Evolutionary conservation across 1,140 invertebrate genomes (phyloP).

Genomic region (Sitophilus oryzae): DNA sequence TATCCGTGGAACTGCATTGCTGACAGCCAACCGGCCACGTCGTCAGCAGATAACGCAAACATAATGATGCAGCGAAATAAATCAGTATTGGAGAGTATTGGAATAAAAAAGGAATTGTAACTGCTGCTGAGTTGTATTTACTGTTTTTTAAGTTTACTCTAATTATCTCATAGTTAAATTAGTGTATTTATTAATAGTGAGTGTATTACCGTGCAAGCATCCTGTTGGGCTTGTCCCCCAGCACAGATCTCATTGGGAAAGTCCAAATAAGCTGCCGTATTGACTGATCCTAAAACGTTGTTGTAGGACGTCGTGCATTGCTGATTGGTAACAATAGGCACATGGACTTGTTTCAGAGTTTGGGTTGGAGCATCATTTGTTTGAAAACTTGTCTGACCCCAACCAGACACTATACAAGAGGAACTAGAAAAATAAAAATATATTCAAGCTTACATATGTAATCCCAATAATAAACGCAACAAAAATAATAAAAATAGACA

Average conservation of each 20-base stretch:
- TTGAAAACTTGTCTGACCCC: conserved; percentile 28
- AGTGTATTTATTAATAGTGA: no score
- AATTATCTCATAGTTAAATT: no score
- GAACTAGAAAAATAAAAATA: conserved; percentile 12
- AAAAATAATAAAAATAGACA: not conserved
- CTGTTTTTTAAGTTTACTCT: no score
- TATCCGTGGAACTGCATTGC: no score
- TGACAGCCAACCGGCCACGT: no score
- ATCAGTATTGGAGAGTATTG: no score
- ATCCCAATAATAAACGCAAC: not conserved
- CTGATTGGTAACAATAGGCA: conserved; percentile 30
- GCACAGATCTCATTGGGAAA: conserved; percentile 31
- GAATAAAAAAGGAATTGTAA: no score
- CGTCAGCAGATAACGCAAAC: no score
- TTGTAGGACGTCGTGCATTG: conserved; percentile 27
- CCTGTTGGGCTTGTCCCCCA: conserved; percentile 28
- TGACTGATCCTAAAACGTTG: conserved; percentile 18
- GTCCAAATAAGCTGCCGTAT: conserved; percentile 30
- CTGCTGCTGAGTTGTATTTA: no score
- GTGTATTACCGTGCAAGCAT: conserved; percentile 34
- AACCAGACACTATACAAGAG: conserved; percentile 28
- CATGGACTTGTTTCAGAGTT: conserved; percentile 27
- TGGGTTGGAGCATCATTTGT: conserved; percentile 27
- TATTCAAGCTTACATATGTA: not conserved
- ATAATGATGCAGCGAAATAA: no score